Evolutionary conservation across 2,888 invertebrate genomes (phyloP).

Genomic region (Eristalinus sepulchralis): DNA sequence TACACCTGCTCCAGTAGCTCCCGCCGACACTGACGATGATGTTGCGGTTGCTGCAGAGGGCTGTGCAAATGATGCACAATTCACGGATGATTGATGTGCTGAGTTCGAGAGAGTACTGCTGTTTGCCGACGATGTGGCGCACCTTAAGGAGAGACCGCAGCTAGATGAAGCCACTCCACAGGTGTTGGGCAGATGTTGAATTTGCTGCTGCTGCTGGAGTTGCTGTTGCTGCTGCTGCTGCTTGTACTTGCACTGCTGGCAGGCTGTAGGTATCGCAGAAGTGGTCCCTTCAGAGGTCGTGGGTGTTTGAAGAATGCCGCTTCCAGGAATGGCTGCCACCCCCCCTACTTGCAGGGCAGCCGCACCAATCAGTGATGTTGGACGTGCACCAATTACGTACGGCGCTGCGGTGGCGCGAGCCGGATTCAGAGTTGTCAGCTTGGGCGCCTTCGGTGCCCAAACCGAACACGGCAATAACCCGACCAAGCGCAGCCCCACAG

Average conservation of each 20-base stretch:
- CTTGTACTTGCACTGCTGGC: slow-evolving; percentile 72
- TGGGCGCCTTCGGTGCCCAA: slow-evolving; percentile 77
- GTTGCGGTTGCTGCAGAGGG: slow-evolving; percentile 51
- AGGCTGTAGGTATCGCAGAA: slow-evolving; percentile 40
- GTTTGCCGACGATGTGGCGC: slow-evolving; percentile 74
- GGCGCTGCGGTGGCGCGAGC: slow-evolving; percentile 75
- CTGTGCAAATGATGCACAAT: slow-evolving; percentile 62
- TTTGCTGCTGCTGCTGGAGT: slow-evolving; percentile 61
- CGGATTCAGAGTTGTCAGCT: slow-evolving; percentile 72
- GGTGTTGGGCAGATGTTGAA: slow-evolving; percentile 71
- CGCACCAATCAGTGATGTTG: slow-evolving; percentile 55
- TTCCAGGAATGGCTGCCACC: slow-evolving; percentile 43
- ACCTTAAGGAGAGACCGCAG: slow-evolving; percentile 57
- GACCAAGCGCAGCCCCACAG: slow-evolving; percentile 79
- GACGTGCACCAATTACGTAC: slow-evolving; percentile 73
- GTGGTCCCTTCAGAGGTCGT: slow-evolving; percentile 14
- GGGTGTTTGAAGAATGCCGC: slow-evolving; percentile 36
- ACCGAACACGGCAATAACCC: slow-evolving; percentile 79
- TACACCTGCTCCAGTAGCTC: slow-evolving; percentile 55
- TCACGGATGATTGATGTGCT: slow-evolving; percentile 62
- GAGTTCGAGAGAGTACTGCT: slow-evolving; percentile 65
- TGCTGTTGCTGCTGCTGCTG: slow-evolving; percentile 73
- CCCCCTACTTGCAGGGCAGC: slow-evolving; percentile 57
- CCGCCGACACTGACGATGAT: slow-evolving; percentile 58
- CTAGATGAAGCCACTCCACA: slow-evolving; percentile 61